Base-by-base conservation (phyloP, 1,140 invertebrate genomes). In the Pollicipes pollicipes region DNA sequence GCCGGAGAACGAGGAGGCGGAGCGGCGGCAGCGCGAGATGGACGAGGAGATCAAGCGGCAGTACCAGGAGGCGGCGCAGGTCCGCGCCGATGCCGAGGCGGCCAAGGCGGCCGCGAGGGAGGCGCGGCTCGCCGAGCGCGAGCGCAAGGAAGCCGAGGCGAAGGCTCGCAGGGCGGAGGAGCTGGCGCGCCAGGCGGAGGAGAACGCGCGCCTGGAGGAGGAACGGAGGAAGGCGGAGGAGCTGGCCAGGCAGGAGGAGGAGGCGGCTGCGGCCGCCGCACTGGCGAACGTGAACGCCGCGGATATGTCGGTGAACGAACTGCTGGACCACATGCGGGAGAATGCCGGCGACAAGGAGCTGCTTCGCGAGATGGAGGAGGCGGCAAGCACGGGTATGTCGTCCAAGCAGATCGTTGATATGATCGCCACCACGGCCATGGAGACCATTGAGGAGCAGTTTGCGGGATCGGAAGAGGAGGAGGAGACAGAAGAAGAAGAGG, bases 371-470 rank as follows among this genome's bases (percentile, higher is more conserved):
- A 66, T 66, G 64, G 6, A 28, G 10, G 64, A 66, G n/a, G 64
- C 64, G 8, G 64, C 27, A 28, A 29, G 17, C 13, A 29, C 28
- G 26, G 64, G 64, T 1, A 66, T 66, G 64, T 66, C 64, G 3
- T 28, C 64, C 27, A 66, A 27, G 17, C 27, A 66, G 28, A 66
- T 66, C 3, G 64, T 66, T 3, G 28, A 66, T 16, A 27, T 66
- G n/a, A 29, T 66, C 28, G 27, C 64, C 3, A 29, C 10, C 8
- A 28, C 64, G 10, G 64, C 64, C 3, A 28, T 66, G n/a, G 64
- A 66, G 28, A n/a, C 64, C 10, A 66, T 66, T 29, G 64, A 66
- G 64, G 64, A 66, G 64, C 16, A 66, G 27, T 66, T 66, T 29
- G 64, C 64, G n/a, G 28, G 28, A 21, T 58, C 45, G 2, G 64